These are phyloP conservation scores for Lysandra coridon DNA, from an alignment of 2,888 invertebrate species.

Conservation along the genomic window DNA sequence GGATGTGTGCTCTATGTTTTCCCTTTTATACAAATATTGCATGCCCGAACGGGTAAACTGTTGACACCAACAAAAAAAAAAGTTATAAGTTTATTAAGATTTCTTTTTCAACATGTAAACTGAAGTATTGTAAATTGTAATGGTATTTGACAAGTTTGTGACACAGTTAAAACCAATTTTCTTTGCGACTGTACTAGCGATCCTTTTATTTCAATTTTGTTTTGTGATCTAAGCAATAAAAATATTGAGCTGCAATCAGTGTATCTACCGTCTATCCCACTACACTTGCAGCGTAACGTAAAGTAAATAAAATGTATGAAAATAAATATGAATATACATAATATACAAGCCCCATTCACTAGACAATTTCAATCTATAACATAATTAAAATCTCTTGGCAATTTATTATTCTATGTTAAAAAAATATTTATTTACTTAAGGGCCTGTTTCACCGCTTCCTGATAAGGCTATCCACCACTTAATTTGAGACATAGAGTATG, in stretches of 20 bases:
- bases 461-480: no score
- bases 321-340: neutral
- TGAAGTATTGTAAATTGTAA: neutral
- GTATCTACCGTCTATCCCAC: neutral
- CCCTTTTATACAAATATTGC: no score
- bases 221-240: neutral
- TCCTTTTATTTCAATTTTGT: neutral
- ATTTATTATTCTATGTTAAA: slow-evolving; percentile 48
- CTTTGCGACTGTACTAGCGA: neutral
- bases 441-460: no score
- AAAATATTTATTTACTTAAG: slow-evolving; percentile 60
- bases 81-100: neutral
- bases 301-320: neutral
- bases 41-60: no score
- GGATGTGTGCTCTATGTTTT: no score
- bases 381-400: slow-evolving; percentile 66
- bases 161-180: neutral
- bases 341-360: slow-evolving; percentile 7
- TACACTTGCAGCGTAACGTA: neutral
- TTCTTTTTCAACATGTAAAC: neutral
- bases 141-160: neutral
- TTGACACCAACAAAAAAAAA: no score
- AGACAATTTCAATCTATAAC: slow-evolving; percentile 44
- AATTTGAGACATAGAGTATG: no score
- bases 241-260: neutral